Evolutionary conservation across 2,888 invertebrate species (phyloP).

Genomic region (Rhingia rostrata): DNA sequence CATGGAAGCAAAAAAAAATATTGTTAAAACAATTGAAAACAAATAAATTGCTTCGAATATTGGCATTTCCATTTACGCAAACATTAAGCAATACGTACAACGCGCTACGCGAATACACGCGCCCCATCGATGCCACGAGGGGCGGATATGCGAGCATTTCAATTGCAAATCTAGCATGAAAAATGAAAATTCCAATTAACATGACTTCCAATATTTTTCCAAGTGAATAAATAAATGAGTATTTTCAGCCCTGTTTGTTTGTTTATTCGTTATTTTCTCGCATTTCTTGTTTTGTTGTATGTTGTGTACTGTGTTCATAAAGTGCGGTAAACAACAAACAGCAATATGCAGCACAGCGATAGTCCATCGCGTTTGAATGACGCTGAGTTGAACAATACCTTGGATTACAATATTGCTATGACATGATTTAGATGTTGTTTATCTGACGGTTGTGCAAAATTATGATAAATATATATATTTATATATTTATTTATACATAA

Average conservation of each 20-base stretch:
- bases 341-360: constrained; percentile 45
- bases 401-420: neutral
- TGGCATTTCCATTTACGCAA: constrained; percentile 70
- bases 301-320: constrained; percentile 43
- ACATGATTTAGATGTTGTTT: no score
- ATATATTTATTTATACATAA: no score
- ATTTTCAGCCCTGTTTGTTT: constrained; percentile 68
- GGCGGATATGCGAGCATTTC: constrained; percentile 64
- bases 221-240: constrained; percentile 74
- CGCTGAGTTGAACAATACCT: constrained; percentile 16
- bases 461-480: no score
- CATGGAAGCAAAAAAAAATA: constrained; percentile 33
- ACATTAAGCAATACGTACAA: constrained; percentile 49
- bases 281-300: constrained; percentile 59
- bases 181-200: constrained; percentile 74
- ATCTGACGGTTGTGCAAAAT: no score
- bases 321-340: constrained; percentile 67
- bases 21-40: constrained; percentile 72
- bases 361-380: constrained; percentile 8
- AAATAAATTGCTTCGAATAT: constrained; percentile 71
- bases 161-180: constrained; percentile 74
- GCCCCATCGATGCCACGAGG: constrained; percentile 7
- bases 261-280: constrained; percentile 60
- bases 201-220: constrained; percentile 74
- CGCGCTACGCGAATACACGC: constrained; percentile 14